Percentiles rank a stretch among this genome's conserved stretches.
phyloP scores from a whole-genome alignment of 2,888 invertebrate genomes.

The Himalopsyche kuldschensis region DNA sequence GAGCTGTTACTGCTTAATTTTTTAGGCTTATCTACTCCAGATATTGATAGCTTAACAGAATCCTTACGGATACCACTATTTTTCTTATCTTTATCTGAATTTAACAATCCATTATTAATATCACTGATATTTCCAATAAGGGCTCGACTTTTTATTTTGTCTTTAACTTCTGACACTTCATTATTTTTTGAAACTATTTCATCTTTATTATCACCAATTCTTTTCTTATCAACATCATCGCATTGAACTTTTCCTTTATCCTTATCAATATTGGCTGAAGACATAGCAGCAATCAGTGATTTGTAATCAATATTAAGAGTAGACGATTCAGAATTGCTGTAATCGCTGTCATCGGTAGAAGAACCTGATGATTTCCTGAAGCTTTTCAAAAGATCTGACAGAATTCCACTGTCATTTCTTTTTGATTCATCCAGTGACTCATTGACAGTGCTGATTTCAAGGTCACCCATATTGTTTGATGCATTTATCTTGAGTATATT shows the following conservation, averaged over 20 bases:
- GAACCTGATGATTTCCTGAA: conserved; percentile 8
- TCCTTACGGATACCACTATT: background rate
- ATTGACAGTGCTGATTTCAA: background rate
- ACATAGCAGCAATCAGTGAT: conserved; percentile 15
- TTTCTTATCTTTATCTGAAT: background rate
- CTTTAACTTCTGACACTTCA: background rate
- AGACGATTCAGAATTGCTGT: background rate
- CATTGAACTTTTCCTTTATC: background rate
- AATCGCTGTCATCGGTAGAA: background rate
- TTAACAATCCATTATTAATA: background rate
- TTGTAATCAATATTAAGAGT: conserved; percentile 4
- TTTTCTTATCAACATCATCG: background rate
- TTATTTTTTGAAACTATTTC: background rate
- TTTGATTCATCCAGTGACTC: background rate
- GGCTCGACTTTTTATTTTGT: background rate
- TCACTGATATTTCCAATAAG: background rate
- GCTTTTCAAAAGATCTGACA: background rate
- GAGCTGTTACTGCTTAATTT: background rate
- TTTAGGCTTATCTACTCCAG: background rate
- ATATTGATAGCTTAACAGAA: background rate
- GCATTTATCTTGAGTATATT: background rate
- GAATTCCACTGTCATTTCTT: background rate
- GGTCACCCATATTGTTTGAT: background rate
- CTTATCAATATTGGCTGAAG: conserved; percentile 13
- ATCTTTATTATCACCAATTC: background rate